Base-by-base conservation (phyloP, 2,888 invertebrate genomes). In the Cotesia congregata region DNA sequence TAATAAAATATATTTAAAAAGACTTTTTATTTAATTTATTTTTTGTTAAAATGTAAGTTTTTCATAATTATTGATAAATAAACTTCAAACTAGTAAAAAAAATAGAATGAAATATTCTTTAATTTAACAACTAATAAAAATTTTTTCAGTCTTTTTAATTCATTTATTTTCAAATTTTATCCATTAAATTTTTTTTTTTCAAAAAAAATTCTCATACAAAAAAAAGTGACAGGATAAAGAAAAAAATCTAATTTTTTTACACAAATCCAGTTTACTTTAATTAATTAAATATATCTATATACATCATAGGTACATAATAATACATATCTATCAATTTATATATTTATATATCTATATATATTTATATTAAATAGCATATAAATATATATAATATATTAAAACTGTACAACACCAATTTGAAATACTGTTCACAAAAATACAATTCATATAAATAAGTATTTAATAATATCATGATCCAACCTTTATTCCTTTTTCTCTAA, bases 361-460 rank as follows among this genome's bases (percentile, higher is more conserved):
- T 50, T 50, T 50, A 50, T 50, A 50, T 50, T 50, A 12, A 50
- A 50, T 50, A 12, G 7, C 4, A 50, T 50, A 50, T 50, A 50
- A 50, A 50, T 50, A 50, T 50, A 50, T 50, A 79, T 84, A 81
- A 76, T 82, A 79, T 83, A 84, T 80, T 80, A 86, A 12, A 85
- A 87, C 87, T 88, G 87, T 88, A 88, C 88, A 88, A 84, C 85
- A 74, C 73, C 85, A 86, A 85, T 86, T 83, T 86, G 85, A 88
- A 77, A 88, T 88, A 88, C 88, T 88, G 88, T 86, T 87, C 88
- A 87, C 88, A 88, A 88, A 88, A 88, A 88, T 88, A 88, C 88
- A 87, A 88, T 83, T 84, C 85, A 85, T 86, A 84, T 82, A 80
- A 79, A 79, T 85, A 85, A 80, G 75, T 77, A 77, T 72, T 79